Evolutionary conservation across 2,113 vertebrate species (phyloP).

Genomic region (Callospermophilus lateralis): DNA sequence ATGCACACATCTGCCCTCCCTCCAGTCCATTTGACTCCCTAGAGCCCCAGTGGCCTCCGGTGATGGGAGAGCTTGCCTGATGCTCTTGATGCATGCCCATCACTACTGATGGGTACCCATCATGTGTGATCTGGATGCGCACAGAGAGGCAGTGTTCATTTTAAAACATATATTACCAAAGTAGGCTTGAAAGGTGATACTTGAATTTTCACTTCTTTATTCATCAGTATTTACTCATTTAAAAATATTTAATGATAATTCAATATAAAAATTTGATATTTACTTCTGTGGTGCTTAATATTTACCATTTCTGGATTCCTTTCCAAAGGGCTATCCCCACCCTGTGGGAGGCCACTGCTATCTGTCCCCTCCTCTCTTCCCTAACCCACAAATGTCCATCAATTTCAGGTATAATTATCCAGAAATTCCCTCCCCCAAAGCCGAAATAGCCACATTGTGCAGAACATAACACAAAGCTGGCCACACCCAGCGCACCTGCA

Average conservation of each 20-base stretch:
- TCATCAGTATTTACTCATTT: not conserved
- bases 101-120: fast-evolving
- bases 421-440: not conserved
- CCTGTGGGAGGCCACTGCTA: not conserved
- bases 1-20: no score
- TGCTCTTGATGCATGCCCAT: no score
- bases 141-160: no score
- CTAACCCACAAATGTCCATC: not conserved
- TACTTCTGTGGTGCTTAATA: not conserved
- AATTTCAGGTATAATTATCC: no score
- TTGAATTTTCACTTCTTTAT: not conserved
- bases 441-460: not conserved
- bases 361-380: no score
- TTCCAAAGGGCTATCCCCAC: not conserved
- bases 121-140: fast-evolving
- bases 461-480: not conserved
- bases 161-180: not conserved
- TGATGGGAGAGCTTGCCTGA: not conserved
- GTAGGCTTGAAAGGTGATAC: not conserved
- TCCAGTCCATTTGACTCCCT: not conserved
- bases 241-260: not conserved
- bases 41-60: not conserved
- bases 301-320: not conserved
- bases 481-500: no score
- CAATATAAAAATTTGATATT: not conserved